Conservation (phyloP, 2,797 vertebrate species). For the Pantherophis vulpinus region DNA sequence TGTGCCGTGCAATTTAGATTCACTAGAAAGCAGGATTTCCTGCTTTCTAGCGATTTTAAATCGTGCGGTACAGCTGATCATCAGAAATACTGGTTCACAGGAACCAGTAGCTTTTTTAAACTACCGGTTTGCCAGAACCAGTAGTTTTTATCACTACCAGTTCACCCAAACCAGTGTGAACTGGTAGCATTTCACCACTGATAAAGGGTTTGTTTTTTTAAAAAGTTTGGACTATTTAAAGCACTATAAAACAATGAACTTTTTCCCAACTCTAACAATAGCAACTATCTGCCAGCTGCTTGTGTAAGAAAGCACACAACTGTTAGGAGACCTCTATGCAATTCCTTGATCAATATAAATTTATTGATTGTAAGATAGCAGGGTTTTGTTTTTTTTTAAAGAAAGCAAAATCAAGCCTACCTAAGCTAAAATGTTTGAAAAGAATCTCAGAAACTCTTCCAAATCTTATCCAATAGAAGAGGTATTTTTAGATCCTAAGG, state of each 20-base stretch:
- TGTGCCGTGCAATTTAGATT: no score
- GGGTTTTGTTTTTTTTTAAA: neutral
- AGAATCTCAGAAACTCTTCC: neutral
- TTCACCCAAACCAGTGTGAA: no score
- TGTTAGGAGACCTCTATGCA: slow-evolving; percentile 23
- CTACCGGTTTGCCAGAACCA: no score
- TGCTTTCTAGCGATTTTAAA: no score
- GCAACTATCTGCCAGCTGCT: neutral
- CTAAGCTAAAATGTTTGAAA: neutral
- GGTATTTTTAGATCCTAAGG: neutral
- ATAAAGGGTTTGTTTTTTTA: slow-evolving; percentile 6
- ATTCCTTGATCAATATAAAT: slow-evolving; percentile 18
- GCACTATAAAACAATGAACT: neutral
- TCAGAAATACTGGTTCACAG: no score
- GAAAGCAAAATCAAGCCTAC: neutral
- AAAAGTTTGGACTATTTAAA: neutral
- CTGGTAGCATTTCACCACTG: no score
- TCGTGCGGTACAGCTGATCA: no score
- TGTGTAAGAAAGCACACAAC: slow-evolving; percentile 23
- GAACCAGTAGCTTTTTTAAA: no score
- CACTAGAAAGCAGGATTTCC: no score
- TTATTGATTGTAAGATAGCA: neutral
- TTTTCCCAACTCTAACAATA: neutral
- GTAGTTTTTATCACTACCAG: no score
- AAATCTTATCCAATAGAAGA: neutral